Evolutionary conservation across 2,888 invertebrate genomes (phyloP).

Genomic region (Drosophila putrida): DNA sequence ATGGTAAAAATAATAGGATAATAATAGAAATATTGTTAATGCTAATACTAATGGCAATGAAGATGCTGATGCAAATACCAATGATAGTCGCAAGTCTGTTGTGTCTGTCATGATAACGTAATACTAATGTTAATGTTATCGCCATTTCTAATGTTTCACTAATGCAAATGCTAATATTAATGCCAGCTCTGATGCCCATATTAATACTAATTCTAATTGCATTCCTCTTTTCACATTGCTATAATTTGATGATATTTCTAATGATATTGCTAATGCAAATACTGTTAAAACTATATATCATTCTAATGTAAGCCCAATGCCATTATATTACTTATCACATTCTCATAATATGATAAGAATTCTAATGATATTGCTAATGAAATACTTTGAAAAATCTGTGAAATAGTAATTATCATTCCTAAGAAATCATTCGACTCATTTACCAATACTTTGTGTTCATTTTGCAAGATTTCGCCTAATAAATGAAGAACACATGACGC

Average conservation of each 20-base stretch:
- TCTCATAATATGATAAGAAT: neutral
- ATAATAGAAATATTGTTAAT: neutral
- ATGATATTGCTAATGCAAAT: neutral
- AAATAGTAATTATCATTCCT: neutral
- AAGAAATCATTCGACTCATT: neutral
- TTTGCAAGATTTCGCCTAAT: constrained; percentile 2
- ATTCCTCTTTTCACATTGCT: neutral
- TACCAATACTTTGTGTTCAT: neutral
- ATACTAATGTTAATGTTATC: too few species aligned
- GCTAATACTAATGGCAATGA: neutral
- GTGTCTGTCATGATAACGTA: too few species aligned
- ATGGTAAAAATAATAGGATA: neutral
- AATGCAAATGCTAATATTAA: neutral
- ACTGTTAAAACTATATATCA: too few species aligned
- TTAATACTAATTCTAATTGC: neutral
- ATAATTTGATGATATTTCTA: neutral
- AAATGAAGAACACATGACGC: constrained; percentile 11
- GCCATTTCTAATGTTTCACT: neutral
- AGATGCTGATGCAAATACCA: neutral
- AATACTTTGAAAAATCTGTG: neutral
- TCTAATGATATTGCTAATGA: neutral
- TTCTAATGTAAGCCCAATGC: too few species aligned
- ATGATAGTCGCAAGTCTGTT: too few species aligned
- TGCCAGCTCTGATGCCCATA: neutral
- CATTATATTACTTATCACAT: neutral